Evolutionary conservation across 2,888 invertebrate genomes (phyloP).

Genomic region (Strigamia crassipes): DNA sequence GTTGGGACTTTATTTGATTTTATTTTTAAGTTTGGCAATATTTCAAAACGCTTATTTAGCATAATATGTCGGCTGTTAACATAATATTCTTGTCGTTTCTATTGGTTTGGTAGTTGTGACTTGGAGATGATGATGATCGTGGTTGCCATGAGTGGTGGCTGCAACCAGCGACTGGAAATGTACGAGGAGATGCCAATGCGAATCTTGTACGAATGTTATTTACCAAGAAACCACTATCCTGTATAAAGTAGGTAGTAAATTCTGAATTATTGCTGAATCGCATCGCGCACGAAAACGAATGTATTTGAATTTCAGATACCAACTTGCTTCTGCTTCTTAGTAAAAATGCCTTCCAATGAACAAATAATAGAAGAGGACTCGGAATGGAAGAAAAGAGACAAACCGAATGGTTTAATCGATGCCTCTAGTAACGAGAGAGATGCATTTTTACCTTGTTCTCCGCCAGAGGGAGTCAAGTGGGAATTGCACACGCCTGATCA

Average conservation of each 20-base stretch:
- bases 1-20: too few relatives aligned
- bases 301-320: background rate
- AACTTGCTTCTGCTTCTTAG: background rate
- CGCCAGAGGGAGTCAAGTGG: conserved; percentile 22
- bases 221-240: background rate
- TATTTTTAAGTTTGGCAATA: too few relatives aligned
- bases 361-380: conserved; percentile 15
- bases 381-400: conserved; percentile 14
- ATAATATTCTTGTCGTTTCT: conserved; percentile 7
- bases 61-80: background rate
- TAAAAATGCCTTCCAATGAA: conserved; percentile 27
- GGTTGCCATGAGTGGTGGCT: conserved; percentile 7
- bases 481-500: conserved; percentile 27
- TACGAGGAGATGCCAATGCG: background rate
- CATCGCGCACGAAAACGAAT: background rate
- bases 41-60: too few relatives aligned
- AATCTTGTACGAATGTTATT: background rate
- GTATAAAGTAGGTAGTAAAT: background rate
- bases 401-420: background rate
- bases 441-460: background rate
- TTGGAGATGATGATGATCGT: background rate
- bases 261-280: too few relatives aligned
- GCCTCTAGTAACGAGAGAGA: background rate
- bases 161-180: background rate
- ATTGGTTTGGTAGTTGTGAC: background rate